phyloP scores from a whole-genome alignment of 2,888 invertebrate species.

The Andrena minutula region DNA sequence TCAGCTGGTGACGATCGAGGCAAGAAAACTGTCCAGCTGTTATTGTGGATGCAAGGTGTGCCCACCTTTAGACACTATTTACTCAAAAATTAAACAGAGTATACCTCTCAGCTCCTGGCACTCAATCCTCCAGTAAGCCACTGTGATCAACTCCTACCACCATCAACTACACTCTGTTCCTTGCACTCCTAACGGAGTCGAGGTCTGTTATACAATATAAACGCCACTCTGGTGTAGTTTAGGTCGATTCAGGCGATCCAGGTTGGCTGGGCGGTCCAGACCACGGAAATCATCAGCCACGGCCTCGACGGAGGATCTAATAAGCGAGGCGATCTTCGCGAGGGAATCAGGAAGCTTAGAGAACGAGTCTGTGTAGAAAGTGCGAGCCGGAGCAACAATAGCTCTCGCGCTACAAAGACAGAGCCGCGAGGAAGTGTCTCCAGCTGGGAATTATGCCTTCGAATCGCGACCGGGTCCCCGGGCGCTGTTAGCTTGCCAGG shows the following conservation, averaged over 20 bases:
- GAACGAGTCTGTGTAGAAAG: slow-evolving; percentile 43
- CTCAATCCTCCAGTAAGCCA: too few relatives aligned
- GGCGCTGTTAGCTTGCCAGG: slow-evolving; percentile 51
- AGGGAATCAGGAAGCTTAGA: background rate
- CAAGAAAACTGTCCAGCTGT: too few relatives aligned
- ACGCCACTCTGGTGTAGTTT: background rate
- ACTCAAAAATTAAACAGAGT: too few relatives aligned
- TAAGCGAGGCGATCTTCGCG: slow-evolving; percentile 8
- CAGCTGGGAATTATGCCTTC: slow-evolving; percentile 59
- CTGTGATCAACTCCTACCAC: too few relatives aligned
- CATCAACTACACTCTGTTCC: too few relatives aligned
- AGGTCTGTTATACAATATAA: too few relatives aligned
- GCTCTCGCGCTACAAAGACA: slow-evolving; percentile 37
- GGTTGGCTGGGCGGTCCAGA: background rate
- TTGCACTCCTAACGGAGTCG: too few relatives aligned
- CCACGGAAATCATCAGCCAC: slow-evolving; percentile 12
- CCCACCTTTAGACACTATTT: too few relatives aligned
- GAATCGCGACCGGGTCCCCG: slow-evolving; percentile 52
- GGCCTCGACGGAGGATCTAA: background rate
- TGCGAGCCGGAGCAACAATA: slow-evolving; percentile 53
- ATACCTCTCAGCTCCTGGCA: too few relatives aligned
- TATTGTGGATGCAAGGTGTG: too few relatives aligned
- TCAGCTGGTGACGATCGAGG: too few relatives aligned
- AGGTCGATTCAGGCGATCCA: background rate
- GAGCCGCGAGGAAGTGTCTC: slow-evolving; percentile 59